Percentiles rank a stretch among this genome's conserved stretches.
Evolutionary conservation across 2,113 vertebrate species (phyloP).

Genomic region (Bos taurus): DNA sequence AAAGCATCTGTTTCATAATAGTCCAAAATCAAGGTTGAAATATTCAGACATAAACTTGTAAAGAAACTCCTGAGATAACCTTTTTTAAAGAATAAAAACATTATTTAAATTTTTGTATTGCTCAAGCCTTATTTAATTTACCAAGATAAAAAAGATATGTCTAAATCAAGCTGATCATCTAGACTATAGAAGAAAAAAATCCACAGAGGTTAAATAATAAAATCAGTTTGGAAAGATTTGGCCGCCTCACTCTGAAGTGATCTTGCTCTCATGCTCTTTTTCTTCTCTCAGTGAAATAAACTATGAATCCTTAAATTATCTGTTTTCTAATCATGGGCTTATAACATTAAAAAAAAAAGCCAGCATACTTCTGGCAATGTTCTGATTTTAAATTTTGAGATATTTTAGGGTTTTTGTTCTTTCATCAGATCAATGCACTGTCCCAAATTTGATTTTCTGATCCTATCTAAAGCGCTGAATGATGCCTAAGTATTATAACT

Average conservation of each 20-base stretch:
- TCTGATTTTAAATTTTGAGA: conserved; percentile 24
- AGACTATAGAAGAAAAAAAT: not conserved
- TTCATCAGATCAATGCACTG: not conserved
- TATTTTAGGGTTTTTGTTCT: not conserved
- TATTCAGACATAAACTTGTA: conserved; percentile 6
- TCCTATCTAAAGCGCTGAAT: not conserved
- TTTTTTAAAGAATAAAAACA: not conserved
- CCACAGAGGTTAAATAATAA: not conserved
- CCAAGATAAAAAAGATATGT: not conserved
- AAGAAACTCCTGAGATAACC: not conserved
- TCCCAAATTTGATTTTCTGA: not conserved
- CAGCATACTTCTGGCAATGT: not conserved
- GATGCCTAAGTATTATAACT: not conserved
- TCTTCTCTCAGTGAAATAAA: not conserved
- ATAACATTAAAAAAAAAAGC: not conserved
- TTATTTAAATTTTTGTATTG: conserved; percentile 30
- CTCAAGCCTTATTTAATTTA: conserved; percentile 28
- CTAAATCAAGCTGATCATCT: not conserved
- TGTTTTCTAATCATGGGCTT: not conserved
- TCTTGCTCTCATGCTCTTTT: fast-evolving
- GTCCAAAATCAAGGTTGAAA: not conserved
- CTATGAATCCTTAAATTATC: not conserved
- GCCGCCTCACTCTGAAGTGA: not conserved
- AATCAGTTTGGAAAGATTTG: not conserved
- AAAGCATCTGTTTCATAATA: not conserved